Evolutionary conservation across 2,797 vertebrate genomes (phyloP).

Genomic region (Poecilia gillii): DNA sequence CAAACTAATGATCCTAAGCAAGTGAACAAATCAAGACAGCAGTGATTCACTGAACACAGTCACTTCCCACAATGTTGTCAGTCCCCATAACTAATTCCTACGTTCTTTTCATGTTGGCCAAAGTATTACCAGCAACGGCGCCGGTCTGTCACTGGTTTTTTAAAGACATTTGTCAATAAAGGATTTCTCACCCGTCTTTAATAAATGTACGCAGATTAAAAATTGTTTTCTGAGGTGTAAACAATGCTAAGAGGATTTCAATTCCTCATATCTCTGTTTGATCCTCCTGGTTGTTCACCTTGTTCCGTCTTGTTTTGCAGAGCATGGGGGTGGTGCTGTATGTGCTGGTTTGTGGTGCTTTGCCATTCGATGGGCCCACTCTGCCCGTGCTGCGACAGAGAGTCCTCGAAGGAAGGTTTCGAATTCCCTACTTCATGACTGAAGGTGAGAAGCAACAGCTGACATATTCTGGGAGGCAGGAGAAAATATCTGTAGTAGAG

Average conservation of each 20-base stretch:
- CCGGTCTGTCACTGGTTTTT: not conserved
- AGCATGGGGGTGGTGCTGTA: constrained; percentile 99
- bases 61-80: not conserved
- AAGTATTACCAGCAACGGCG: not conserved
- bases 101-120: not conserved
- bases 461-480: not conserved
- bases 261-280: not conserved
- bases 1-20: not conserved
- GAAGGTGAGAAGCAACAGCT: constrained; percentile 87
- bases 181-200: not conserved
- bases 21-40: not conserved
- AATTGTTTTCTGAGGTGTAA: not conserved
- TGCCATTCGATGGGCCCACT: constrained; percentile 96
- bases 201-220: not conserved
- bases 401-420: constrained; percentile 97
- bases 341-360: constrained; percentile 94
- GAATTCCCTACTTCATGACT: constrained; percentile 99
- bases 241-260: not conserved
- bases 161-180: not conserved
- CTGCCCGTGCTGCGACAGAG: constrained; percentile 95
- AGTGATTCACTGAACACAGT: not conserved
- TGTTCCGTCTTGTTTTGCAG: constrained; percentile 74
- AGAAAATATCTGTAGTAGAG: constrained; percentile 2
- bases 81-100: not conserved
- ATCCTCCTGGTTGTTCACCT: constrained; percentile 26